A percentile compares a stretch with the other conserved stretches of the same genome.
Conservation (phyloP, 2,797 vertebrate species). For the Sebastes kiyomatsui region DNA sequence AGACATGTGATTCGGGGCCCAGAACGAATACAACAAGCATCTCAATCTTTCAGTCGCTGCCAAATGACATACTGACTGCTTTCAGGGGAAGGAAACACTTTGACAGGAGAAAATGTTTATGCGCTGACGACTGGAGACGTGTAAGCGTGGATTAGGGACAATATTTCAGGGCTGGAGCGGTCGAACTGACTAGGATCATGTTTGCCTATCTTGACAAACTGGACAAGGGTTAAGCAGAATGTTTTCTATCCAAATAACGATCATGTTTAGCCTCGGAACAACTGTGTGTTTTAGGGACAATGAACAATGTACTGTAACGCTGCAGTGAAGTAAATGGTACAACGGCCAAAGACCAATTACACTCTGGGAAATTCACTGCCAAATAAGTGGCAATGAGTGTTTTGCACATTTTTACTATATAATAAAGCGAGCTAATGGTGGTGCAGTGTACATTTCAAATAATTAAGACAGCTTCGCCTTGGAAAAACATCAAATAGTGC, state of each 20-base stretch:
- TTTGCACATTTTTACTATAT: conserved; percentile 26
- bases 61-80: conserved; percentile 61
- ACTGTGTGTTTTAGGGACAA: conserved; percentile 38
- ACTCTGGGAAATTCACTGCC: conserved; percentile 9
- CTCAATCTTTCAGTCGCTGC: conserved; percentile 67
- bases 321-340: conserved; percentile 11
- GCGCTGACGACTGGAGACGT: conserved; percentile 27
- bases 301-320: conserved; percentile 24
- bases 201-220: conserved; percentile 58
- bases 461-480: conserved; percentile 20
- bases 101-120: conserved; percentile 65
- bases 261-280: conserved; percentile 23
- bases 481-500: conserved; percentile 5
- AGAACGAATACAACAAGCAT: conserved; percentile 64
- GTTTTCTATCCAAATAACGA: conserved; percentile 60
- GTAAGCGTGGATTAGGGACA: conserved; percentile 44
- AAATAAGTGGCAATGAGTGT: conserved; percentile 28
- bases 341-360: conserved; percentile 12
- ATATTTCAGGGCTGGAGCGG: conserved; percentile 41
- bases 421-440: conserved; percentile 30
- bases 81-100: conserved; percentile 62
- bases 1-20: conserved; percentile 59
- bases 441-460: conserved; percentile 20
- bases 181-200: conserved; percentile 44
- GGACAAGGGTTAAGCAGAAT: conserved; percentile 13